Percentiles rank a stretch among this genome's conserved stretches.
These are phyloP conservation scores for Darevskia mixta DNA, from an alignment of 2,797 vertebrate genomes.

Conservation along the genomic window DNA sequence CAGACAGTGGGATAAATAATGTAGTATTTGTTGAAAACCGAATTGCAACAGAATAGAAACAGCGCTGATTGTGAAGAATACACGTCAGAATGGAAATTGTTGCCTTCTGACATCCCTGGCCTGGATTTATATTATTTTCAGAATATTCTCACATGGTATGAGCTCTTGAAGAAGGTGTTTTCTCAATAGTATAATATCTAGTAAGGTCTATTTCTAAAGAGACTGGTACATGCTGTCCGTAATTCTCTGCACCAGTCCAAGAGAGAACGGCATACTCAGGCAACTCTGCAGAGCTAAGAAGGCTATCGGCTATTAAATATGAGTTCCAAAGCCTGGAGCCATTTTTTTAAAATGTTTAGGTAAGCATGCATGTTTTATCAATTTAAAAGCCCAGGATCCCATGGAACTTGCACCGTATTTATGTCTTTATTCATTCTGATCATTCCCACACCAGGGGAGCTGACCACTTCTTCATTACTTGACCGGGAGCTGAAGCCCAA, in stretches of 20 bases:
- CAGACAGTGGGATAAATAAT: no score
- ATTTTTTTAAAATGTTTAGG: conserved; percentile 1
- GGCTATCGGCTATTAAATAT: neutral
- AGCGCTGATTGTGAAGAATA: no score
- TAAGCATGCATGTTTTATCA: neutral
- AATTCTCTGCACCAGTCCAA: neutral
- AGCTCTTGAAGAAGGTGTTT: neutral
- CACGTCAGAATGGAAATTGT: no score
- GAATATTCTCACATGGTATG: neutral
- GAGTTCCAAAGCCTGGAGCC: neutral
- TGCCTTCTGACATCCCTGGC: no score
- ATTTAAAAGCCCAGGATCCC: neutral
- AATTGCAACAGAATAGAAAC: no score
- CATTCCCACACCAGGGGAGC: conserved; percentile 82
- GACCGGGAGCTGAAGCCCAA: conserved; percentile 87
- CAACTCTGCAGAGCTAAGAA: neutral
- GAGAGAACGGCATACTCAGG: neutral
- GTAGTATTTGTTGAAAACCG: no score
- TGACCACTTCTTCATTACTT: conserved; percentile 86
- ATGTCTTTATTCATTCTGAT: conserved; percentile 44
- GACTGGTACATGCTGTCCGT: neutral
- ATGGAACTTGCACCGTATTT: neutral
- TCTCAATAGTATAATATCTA: neutral
- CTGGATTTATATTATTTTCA: neutral
- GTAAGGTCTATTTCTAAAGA: neutral